A percentile compares a stretch with the other conserved stretches of the same genome.
phyloP scores from a whole-genome alignment of 2,888 invertebrate genomes.

The Ceraclea dissimilis region DNA sequence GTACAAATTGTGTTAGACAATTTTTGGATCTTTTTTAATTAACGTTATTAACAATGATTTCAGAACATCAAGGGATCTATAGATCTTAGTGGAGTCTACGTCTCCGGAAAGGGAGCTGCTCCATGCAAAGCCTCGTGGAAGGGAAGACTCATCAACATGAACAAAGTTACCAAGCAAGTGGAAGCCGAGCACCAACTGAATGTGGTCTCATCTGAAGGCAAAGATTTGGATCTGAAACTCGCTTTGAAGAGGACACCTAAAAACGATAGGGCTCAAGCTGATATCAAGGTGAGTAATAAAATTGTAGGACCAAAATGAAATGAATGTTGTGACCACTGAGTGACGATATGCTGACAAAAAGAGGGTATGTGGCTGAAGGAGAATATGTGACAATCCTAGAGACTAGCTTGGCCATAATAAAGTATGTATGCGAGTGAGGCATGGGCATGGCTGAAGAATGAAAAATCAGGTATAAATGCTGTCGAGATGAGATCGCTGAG shows the following conservation, averaged over 20 bases:
- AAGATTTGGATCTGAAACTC: slow-evolving; percentile 29
- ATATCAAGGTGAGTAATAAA: slow-evolving; percentile 13
- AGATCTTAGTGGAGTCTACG: background rate
- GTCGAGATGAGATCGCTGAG: no score
- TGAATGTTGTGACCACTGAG: background rate
- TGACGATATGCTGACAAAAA: no score
- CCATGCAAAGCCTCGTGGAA: slow-evolving; percentile 33
- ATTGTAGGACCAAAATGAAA: no score
- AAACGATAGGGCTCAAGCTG: slow-evolving; percentile 31
- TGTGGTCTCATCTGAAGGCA: slow-evolving; percentile 34
- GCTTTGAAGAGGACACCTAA: slow-evolving; percentile 34
- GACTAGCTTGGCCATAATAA: no score
- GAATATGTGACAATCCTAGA: no score
- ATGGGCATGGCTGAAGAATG: no score
- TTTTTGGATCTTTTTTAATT: no score
- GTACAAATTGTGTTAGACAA: no score
- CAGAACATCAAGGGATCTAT: slow-evolving; percentile 4
- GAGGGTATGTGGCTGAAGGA: no score
- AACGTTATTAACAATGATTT: no score
- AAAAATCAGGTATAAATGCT: no score
- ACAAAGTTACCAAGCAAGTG: slow-evolving; percentile 33
- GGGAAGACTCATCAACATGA: slow-evolving; percentile 34
- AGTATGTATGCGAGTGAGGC: no score
- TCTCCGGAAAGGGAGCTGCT: slow-evolving; percentile 2
- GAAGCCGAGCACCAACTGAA: slow-evolving; percentile 37